phyloP scores from a whole-genome alignment of 2,113 vertebrate genomes.

The Eulacestoma nigropectus region DNA sequence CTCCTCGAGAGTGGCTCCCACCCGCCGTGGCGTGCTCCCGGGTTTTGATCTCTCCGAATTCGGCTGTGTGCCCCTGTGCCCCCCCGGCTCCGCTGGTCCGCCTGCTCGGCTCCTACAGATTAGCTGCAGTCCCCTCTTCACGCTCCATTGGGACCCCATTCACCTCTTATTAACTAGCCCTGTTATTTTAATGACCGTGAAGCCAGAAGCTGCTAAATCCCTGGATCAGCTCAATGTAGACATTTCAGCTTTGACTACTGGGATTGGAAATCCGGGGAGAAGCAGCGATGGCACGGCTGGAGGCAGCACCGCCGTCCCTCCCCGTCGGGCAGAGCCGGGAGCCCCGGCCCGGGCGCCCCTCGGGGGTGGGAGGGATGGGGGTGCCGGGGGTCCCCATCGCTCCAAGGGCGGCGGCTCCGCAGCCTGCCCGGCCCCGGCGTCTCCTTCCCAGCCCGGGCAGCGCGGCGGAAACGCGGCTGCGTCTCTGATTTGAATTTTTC shows the following conservation, averaged over 20 bases:
- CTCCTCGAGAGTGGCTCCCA: neutral
- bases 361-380: neutral
- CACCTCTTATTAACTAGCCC: constrained; percentile 39
- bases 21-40: neutral
- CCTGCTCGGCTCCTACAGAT: neutral
- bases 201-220: constrained; percentile 44
- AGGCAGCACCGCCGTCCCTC: neutral
- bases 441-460: neutral
- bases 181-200: constrained; percentile 62
- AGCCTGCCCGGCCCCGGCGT: neutral
- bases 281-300: neutral
- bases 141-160: constrained; percentile 51
- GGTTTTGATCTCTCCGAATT: neutral
- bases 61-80: neutral
- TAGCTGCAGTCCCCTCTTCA: constrained; percentile 8
- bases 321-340: neutral
- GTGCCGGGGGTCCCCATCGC: too few relatives aligned
- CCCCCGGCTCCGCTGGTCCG: neutral
- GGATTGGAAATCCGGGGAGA: neutral
- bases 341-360: neutral
- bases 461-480: neutral
- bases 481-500: neutral
- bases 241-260: neutral
- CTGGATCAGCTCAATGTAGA: neutral
- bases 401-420: neutral